phyloP scores from a whole-genome alignment of 35 echinoderm and acorn worm species.

The Holothuria glaberrima region DNA sequence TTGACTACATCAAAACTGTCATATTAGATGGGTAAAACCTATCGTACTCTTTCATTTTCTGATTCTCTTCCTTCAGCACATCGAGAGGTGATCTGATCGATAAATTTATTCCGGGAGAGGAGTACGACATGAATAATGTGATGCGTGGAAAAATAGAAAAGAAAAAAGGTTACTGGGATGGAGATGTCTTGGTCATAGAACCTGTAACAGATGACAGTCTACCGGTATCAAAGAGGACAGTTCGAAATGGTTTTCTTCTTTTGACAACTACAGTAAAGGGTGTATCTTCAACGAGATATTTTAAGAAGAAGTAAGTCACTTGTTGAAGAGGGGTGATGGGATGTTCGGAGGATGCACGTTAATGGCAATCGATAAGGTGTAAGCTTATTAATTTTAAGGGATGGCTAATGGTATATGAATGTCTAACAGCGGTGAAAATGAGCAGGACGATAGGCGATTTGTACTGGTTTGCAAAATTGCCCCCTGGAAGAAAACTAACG shows the following conservation, averaged over 20 bases:
- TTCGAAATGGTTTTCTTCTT: background rate
- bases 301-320: slow-evolving; percentile 23
- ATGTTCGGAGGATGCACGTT: too few species aligned
- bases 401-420: too few species aligned
- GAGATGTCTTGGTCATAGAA: slow-evolving; percentile 29
- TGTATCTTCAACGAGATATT: slow-evolving; percentile 25
- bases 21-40: background rate
- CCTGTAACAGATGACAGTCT: slow-evolving; percentile 28
- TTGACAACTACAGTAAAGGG: slow-evolving; percentile 17
- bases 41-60: background rate
- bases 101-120: slow-evolving; percentile 24
- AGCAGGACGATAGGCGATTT: too few species aligned
- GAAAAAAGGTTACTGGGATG: slow-evolving; percentile 58
- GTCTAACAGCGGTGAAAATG: too few species aligned
- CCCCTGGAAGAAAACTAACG: too few species aligned
- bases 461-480: too few species aligned
- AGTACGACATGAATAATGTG: slow-evolving; percentile 41
- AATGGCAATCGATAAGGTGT: too few species aligned
- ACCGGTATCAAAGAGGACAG: background rate
- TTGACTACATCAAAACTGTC: too few species aligned
- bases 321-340: too few species aligned
- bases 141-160: slow-evolving; percentile 46
- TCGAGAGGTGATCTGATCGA: slow-evolving; percentile 33
- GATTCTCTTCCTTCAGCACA: background rate
- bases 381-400: too few species aligned